These are phyloP conservation scores for Crotalus helleri DNA, from an alignment of 2,113 vertebrate genomes.

Conservation along the genomic window DNA sequence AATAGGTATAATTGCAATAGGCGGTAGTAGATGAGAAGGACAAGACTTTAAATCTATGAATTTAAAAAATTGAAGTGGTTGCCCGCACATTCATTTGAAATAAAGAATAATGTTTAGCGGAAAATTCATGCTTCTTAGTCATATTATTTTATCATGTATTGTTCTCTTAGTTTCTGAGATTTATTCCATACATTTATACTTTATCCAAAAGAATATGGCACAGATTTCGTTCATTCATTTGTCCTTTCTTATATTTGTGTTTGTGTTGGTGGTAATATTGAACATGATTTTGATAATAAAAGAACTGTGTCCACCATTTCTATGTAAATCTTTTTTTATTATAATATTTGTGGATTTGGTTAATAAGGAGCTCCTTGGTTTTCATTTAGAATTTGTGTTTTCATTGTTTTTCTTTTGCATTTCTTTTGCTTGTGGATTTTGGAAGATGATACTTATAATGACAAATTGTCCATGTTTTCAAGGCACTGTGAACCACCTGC, in stretches of 20 bases:
- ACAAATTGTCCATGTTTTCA: conserved; percentile 87
- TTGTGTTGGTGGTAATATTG: conserved; percentile 27
- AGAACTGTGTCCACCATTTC: neutral
- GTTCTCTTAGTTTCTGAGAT: neutral
- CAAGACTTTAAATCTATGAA: neutral
- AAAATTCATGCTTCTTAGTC: neutral
- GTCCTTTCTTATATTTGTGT: conserved; percentile 23
- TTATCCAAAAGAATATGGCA: neutral
- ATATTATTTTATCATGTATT: accelerated
- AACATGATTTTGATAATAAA: conserved; percentile 28
- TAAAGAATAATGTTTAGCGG: neutral
- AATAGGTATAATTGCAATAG: too few relatives aligned
- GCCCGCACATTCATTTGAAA: neutral
- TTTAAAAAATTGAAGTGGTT: neutral
- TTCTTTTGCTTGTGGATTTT: conserved; percentile 75
- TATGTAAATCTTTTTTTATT: conserved; percentile 32
- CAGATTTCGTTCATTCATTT: conserved; percentile 9
- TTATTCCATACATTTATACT: accelerated
- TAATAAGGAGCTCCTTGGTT: conserved; percentile 48
- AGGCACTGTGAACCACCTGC: conserved; percentile 81
- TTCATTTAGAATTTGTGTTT: conserved; percentile 67
- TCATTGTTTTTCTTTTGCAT: conserved; percentile 69
- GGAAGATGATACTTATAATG: conserved; percentile 90
- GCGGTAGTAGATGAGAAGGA: neutral
- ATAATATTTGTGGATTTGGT: conserved; percentile 30